phyloP scores from a whole-genome alignment of 2,888 invertebrate species.

The Laothoe populi region DNA sequence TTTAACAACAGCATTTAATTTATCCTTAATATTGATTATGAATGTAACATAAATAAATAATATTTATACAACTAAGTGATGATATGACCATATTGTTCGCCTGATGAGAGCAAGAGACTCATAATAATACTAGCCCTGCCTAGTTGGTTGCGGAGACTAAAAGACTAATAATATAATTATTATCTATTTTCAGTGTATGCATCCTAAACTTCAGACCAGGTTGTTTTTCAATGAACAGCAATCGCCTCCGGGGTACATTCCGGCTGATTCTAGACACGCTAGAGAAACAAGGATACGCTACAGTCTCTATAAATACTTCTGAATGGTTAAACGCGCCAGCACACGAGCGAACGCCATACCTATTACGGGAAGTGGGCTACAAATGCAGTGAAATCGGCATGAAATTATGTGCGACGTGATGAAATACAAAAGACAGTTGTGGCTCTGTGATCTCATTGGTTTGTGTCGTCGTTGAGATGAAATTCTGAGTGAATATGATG shows the following conservation, averaged over 20 bases:
- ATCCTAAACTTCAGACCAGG: conserved; percentile 80
- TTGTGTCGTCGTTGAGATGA: conserved; percentile 17
- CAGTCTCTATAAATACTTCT: conserved; percentile 81
- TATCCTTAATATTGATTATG: too few species aligned
- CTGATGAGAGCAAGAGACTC: too few species aligned
- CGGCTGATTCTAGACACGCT: conserved; percentile 81
- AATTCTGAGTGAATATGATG: conserved; percentile 29
- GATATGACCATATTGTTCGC: too few species aligned
- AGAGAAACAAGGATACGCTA: conserved; percentile 82
- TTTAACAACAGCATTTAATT: too few species aligned
- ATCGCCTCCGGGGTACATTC: conserved; percentile 80
- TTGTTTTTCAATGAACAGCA: conserved; percentile 85
- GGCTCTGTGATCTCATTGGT: conserved; percentile 32
- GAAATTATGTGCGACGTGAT: conserved; percentile 63
- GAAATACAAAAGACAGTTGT: background rate
- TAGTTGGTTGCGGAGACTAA: too few species aligned
- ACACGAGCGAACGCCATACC: conserved; percentile 86
- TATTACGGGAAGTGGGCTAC: conserved; percentile 82
- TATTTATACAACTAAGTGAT: too few species aligned
- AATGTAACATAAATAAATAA: too few species aligned
- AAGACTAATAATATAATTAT: background rate
- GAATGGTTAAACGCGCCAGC: conserved; percentile 83
- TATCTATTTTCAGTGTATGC: conserved; percentile 79
- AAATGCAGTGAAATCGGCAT: conserved; percentile 79
- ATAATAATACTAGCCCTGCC: too few species aligned